phyloP scores from a whole-genome alignment of 2,797 vertebrate genomes.

The Aeoliscus strigatus region DNA sequence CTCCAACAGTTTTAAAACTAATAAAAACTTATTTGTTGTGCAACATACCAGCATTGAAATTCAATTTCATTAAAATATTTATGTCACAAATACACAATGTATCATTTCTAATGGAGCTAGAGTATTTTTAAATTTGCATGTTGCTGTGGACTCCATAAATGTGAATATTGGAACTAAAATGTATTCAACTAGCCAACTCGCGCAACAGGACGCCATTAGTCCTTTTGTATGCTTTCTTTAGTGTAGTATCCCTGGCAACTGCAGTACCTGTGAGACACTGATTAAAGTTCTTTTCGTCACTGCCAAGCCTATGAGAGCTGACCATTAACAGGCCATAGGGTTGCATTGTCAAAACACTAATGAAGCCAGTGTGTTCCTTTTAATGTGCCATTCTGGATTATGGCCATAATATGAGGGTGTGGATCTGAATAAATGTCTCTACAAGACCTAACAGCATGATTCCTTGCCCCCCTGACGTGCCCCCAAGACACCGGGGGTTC shows the following conservation, averaged over 20 bases:
- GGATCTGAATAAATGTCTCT: conserved; percentile 47
- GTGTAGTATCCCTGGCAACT: conserved; percentile 64
- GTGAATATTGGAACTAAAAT: conserved; percentile 42
- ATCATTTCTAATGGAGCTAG: conserved; percentile 3
- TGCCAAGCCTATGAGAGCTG: conserved; percentile 61
- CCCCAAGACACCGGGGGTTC: conserved; percentile 10
- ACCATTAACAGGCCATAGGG: conserved; percentile 52
- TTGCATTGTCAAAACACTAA: conserved; percentile 58
- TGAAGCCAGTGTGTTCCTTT: conserved; percentile 59
- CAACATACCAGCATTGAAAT: conserved; percentile 12
- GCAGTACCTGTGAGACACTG: conserved; percentile 63
- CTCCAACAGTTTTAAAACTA: conserved; percentile 12
- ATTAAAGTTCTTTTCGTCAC: conserved; percentile 60
- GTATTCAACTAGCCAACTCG: conserved; percentile 42
- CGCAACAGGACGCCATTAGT: conserved; percentile 65
- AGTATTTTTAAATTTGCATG: conserved; percentile 29
- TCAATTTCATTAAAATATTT: background rate
- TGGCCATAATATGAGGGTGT: conserved; percentile 36
- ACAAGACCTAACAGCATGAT: conserved; percentile 43
- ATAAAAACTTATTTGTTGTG: conserved; percentile 5
- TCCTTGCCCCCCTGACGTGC: conserved; percentile 11
- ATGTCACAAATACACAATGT: background rate
- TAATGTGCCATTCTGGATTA: conserved; percentile 68
- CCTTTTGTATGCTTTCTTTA: conserved; percentile 62
- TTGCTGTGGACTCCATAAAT: conserved; percentile 42